Conservation (phyloP, 2,888 invertebrate genomes). For the Chrysodeixis includens region DNA sequence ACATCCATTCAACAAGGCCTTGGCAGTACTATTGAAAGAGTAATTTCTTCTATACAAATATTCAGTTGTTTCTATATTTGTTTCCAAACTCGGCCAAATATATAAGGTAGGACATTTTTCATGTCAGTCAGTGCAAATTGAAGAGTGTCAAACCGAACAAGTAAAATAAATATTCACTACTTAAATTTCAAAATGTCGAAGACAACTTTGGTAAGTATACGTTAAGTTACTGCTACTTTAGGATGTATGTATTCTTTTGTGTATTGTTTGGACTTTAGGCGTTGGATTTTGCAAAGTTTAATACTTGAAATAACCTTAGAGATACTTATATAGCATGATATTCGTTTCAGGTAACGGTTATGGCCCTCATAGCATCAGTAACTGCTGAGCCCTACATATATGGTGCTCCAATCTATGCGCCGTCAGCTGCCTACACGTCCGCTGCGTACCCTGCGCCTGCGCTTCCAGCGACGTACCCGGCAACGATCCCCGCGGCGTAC, state of each 20-base stretch:
- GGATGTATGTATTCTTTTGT: conserved; percentile 45
- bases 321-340: not conserved
- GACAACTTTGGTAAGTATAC: conserved; percentile 66
- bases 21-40: conserved; percentile 74
- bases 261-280: conserved; percentile 8
- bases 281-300: conserved; percentile 5
- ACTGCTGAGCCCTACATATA: conserved; percentile 69
- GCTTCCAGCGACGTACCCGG: conserved; percentile 6
- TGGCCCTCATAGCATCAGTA: conserved; percentile 63
- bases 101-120: conserved; percentile 74
- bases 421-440: conserved; percentile 29
- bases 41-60: conserved; percentile 73
- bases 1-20: conserved; percentile 76
- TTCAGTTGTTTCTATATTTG: conserved; percentile 69
- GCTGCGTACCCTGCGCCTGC: conserved; percentile 36
- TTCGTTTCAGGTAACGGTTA: conserved; percentile 64
- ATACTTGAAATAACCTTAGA: not conserved
- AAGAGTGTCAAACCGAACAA: conserved; percentile 60
- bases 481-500: conserved; percentile 19
- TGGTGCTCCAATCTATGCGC: conserved; percentile 53
- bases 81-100: conserved; percentile 72
- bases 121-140: conserved; percentile 67
- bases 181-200: conserved; percentile 63
- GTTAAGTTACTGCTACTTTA: conserved; percentile 34
- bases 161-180: conserved; percentile 50